Base-by-base conservation (phyloP, 2,888 invertebrate species). In the Amiota communis region DNA sequence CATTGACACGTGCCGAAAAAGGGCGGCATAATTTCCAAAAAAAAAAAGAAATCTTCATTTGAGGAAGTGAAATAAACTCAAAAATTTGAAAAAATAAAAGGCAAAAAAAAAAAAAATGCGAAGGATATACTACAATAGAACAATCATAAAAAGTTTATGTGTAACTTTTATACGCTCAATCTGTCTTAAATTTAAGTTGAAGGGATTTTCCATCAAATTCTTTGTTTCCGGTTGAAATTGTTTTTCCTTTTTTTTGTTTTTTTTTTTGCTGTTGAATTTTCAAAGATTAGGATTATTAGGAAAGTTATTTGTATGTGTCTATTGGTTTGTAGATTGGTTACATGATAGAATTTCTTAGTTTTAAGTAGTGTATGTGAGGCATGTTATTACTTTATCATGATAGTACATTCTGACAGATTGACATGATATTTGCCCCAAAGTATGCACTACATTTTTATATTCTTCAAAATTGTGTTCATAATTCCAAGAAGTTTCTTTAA, bases 1-100 rank as follows among this genome's bases (percentile, higher is more conserved):
- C 84, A 83, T 72, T 77, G 83, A 83, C 83, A 83, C 83, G 83
- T 83, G 84, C 67, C 67, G 51, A 17, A 20, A 51, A 81, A 82
- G 77, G 79, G 82, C 82, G 83, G 80, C 80, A 83, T 83, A 83
- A 83, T 84, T 83, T 83, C 77, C 80, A 84, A 74, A 36, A 36
- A 36, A 36, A 36, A 36, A 53, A 53, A 53, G 53, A 53, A 53
- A 53, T n/a, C 36, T 36, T 36, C 36, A 36, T 36, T 36, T 36
- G 36, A 36, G 36, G 36, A 36, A 36, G 36, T 36, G 64, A 73
- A 73, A 75, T 51, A 57, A 48, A 74, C 64, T 36, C 56, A 46
- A 71, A 68, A 64, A 65, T 67, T 64, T 68, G 71, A 68, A 72
- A 72, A 63, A 67, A 76, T 73, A 72, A 77, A 73, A 74, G 71